Evolutionary conservation across 2,113 vertebrate species (phyloP).

Genomic region (Rhynchopsitta pachyrhyncha): DNA sequence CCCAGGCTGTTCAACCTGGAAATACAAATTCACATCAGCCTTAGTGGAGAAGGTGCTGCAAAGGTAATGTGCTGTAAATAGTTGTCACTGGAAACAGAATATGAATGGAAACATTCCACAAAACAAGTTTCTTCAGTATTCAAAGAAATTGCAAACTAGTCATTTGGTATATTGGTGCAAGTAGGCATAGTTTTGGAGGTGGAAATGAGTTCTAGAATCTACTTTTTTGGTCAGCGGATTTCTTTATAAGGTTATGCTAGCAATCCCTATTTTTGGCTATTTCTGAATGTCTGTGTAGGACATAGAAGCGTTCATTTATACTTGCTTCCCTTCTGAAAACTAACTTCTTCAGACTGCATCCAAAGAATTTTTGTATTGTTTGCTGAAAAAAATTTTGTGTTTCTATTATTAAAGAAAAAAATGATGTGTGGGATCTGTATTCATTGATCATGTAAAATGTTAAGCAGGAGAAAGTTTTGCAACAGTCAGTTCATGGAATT

Average conservation of each 20-base stretch:
- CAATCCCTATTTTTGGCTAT: background rate
- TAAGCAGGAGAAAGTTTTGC: background rate
- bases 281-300: background rate
- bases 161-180: background rate
- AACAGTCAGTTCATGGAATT: background rate
- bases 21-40: accelerated
- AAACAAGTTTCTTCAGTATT: background rate
- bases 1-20: background rate
- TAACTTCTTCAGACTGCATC: background rate
- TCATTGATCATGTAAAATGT: background rate
- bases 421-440: background rate
- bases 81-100: background rate
- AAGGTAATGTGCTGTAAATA: background rate
- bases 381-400: background rate
- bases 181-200: background rate
- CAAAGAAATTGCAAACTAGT: background rate
- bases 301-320: background rate
- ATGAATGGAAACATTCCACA: accelerated
- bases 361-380: background rate
- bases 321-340: background rate
- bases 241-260: background rate
- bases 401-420: background rate
- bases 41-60: background rate
- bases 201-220: background rate
- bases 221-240: background rate